Conservation (phyloP, 2,797 vertebrate species). For the Lagocephalus sceleratus region DNA sequence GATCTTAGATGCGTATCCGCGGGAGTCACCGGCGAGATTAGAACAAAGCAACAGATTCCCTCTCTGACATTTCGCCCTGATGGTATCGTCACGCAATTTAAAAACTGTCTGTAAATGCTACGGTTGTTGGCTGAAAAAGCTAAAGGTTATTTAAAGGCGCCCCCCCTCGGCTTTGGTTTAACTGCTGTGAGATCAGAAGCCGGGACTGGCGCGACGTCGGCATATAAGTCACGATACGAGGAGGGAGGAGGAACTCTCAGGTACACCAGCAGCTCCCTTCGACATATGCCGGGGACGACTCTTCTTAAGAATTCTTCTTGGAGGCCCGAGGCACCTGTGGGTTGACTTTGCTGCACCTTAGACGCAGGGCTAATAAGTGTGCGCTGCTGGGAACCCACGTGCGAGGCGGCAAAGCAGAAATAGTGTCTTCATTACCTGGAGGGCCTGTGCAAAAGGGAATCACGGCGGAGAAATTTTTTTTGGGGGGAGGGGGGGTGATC, state of each 20-base stretch:
- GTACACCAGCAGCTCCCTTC: constrained; percentile 38
- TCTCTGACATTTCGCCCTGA: neutral
- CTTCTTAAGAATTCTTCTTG: constrained; percentile 48
- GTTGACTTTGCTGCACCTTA: constrained; percentile 58
- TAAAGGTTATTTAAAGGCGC: too few relatives aligned
- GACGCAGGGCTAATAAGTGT: constrained; percentile 70
- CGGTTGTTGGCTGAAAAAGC: neutral
- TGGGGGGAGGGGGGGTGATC: constrained; percentile 6
- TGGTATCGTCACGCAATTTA: neutral
- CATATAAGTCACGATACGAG: neutral
- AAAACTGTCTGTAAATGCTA: neutral
- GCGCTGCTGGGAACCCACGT: constrained; percentile 65
- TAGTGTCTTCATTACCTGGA: constrained; percentile 58
- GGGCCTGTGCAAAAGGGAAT: constrained; percentile 43
- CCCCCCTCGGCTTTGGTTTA: too few relatives aligned
- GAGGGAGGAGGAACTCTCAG: constrained; percentile 45
- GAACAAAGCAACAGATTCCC: neutral
- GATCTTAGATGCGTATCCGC: constrained; percentile 15
- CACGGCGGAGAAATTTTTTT: constrained; percentile 27
- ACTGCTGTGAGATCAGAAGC: neutral
- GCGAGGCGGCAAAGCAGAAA: constrained; percentile 60
- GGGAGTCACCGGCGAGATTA: neutral
- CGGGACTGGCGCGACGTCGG: too few relatives aligned
- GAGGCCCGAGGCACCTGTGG: constrained; percentile 50
- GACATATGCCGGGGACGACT: constrained; percentile 35